Conservation (phyloP, 2,797 vertebrate genomes). For the Anabas testudineus region DNA sequence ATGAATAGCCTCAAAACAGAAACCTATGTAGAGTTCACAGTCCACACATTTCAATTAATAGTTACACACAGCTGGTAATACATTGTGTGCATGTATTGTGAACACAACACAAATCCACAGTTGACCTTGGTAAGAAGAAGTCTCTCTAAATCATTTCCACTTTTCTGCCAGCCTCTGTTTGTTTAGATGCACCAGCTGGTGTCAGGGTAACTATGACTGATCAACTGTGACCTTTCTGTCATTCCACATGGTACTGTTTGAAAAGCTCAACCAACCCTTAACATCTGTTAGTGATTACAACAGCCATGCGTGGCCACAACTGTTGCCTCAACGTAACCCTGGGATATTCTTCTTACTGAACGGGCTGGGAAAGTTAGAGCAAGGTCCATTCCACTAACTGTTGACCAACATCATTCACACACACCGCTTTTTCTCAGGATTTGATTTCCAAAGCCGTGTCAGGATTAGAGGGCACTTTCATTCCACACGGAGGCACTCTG, state of each 20-base stretch:
- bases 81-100: not conserved
- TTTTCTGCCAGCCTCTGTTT: constrained; percentile 44
- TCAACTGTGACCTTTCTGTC: constrained; percentile 70
- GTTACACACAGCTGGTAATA: constrained; percentile 1
- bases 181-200: constrained; percentile 67
- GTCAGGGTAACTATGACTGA: constrained; percentile 39
- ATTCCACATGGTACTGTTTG: constrained; percentile 43
- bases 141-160: constrained; percentile 13
- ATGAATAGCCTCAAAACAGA: not conserved
- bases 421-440: constrained; percentile 71
- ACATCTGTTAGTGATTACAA: constrained; percentile 80
- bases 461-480: constrained; percentile 50
- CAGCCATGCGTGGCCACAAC: constrained; percentile 69
- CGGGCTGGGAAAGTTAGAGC: constrained; percentile 64
- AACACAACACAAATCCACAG: constrained; percentile 18
- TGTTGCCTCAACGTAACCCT: constrained; percentile 68
- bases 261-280: constrained; percentile 52
- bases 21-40: not conserved
- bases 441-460: constrained; percentile 59
- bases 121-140: not conserved
- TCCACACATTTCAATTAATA: no score
- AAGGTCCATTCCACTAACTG: constrained; percentile 73
- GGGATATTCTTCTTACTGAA: constrained; percentile 62
- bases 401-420: constrained; percentile 72
- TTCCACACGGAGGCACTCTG: constrained; percentile 53